phyloP scores from a whole-genome alignment of 1,140 invertebrate species.

The Pseudoatta argentina region DNA sequence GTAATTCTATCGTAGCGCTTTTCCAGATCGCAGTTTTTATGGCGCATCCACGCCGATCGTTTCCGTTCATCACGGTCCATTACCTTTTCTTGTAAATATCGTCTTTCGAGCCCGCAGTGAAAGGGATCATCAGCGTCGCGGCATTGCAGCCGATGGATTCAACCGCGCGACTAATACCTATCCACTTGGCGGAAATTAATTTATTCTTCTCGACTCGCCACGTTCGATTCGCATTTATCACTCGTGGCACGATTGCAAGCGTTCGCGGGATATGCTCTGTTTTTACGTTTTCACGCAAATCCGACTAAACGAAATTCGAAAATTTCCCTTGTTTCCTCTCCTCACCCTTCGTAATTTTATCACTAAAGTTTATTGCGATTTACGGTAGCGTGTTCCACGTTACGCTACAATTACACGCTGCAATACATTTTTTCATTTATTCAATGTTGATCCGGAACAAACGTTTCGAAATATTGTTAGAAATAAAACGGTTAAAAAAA shows the following conservation, averaged over 20 bases:
- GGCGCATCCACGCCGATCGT: constrained; percentile 57
- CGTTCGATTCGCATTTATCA: constrained; percentile 68
- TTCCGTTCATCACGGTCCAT: constrained; percentile 75
- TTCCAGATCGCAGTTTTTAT: constrained; percentile 52
- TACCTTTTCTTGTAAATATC: constrained; percentile 73
- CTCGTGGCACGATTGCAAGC: constrained; percentile 23
- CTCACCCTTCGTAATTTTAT: constrained; percentile 2
- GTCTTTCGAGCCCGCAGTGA: constrained; percentile 62
- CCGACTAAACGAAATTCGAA: not conserved
- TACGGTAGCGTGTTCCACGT: not conserved
- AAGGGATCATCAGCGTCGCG: constrained; percentile 49
- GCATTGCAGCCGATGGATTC: constrained; percentile 24
- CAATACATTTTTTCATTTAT: not conserved
- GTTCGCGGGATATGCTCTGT: not conserved
- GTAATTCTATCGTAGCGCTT: constrained; percentile 31
- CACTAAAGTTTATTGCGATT: constrained; percentile 7
- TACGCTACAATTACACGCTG: not conserved
- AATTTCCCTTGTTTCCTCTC: not conserved
- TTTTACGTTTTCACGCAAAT: constrained; percentile 11
- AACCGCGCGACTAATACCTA: constrained; percentile 51
- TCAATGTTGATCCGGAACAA: not conserved
- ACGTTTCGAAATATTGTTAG: not conserved
- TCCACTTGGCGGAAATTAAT: constrained; percentile 65
- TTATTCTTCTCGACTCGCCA: constrained; percentile 62
- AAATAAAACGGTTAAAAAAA: constrained; percentile 2